Conservation (phyloP, 2,888 invertebrate species). For the Drosophila fungiperda region DNA sequence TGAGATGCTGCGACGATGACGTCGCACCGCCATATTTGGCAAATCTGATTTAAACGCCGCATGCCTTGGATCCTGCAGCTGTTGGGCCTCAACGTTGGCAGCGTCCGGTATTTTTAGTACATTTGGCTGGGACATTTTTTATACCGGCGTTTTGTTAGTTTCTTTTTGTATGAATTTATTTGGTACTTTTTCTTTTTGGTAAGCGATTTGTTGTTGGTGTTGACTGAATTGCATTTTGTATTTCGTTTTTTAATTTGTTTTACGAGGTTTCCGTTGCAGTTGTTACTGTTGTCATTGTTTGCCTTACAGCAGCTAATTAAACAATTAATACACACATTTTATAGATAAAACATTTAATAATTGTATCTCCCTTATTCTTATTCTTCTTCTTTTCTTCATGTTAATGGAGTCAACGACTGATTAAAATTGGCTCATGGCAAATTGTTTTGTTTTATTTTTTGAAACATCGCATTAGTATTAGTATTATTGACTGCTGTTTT, state of each 20-base stretch:
- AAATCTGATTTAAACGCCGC: constrained; percentile 37
- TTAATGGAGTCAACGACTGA: constrained; percentile 33
- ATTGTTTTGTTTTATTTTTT: not conserved
- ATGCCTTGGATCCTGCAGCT: constrained; percentile 37
- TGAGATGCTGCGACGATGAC: constrained; percentile 85
- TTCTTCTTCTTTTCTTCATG: not conserved
- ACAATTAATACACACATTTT: constrained; percentile 34
- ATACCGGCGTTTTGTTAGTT: constrained; percentile 5
- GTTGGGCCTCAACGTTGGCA: constrained; percentile 24
- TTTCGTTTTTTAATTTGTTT: constrained; percentile 11
- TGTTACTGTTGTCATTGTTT: constrained; percentile 20
- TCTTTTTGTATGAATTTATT: constrained; percentile 22
- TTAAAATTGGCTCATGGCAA: constrained; percentile 34
- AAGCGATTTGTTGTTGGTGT: constrained; percentile 28
- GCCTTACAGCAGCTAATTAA: constrained; percentile 54
- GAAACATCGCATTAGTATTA: constrained; percentile 6
- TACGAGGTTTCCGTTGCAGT: constrained; percentile 10
- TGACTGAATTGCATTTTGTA: constrained; percentile 54
- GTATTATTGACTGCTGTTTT: constrained; percentile 7
- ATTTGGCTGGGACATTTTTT: constrained; percentile 32
- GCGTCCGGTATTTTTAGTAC: constrained; percentile 19
- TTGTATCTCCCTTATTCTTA: not conserved
- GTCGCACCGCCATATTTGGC: constrained; percentile 66
- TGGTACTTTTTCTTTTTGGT: constrained; percentile 64
- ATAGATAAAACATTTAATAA: not conserved